A percentile compares a stretch with the other conserved stretches of the same genome.
Evolutionary conservation across 2,113 vertebrate species (phyloP).

Genomic region (Ceyx cyanopectus): DNA sequence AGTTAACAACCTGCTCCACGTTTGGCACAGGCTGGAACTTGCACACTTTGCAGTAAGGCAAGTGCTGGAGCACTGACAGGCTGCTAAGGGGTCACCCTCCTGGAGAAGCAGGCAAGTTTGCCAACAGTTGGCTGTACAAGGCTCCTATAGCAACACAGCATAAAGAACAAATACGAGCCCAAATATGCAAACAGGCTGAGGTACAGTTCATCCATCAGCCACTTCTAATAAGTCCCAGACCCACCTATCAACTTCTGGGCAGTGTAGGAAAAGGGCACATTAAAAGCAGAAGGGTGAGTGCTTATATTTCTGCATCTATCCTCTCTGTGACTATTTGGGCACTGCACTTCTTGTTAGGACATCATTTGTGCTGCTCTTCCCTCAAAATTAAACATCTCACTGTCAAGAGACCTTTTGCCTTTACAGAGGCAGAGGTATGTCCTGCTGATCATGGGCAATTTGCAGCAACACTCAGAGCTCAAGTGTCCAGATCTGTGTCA

Average conservation of each 20-base stretch:
- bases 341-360: neutral
- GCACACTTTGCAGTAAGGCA: neutral
- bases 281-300: neutral
- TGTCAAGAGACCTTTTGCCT: neutral
- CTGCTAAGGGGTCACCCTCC: neutral
- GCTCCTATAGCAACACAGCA: neutral
- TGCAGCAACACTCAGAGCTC: neutral
- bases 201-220: neutral
- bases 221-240: neutral
- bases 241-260: neutral
- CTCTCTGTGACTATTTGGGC: neutral
- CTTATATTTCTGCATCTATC: neutral
- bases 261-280: neutral
- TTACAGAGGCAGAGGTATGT: neutral
- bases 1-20: neutral
- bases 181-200: neutral
- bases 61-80: neutral
- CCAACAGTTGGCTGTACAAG: neutral
- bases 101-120: rapidly evolving
- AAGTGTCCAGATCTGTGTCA: neutral
- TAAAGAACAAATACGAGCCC: neutral
- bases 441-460: neutral
- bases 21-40: neutral
- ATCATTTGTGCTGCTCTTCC: neutral
- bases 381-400: neutral